Percentiles rank a stretch among this genome's conserved stretches.
Conservation (phyloP, 2,113 vertebrate species). For the Dasyprocta punctata region DNA sequence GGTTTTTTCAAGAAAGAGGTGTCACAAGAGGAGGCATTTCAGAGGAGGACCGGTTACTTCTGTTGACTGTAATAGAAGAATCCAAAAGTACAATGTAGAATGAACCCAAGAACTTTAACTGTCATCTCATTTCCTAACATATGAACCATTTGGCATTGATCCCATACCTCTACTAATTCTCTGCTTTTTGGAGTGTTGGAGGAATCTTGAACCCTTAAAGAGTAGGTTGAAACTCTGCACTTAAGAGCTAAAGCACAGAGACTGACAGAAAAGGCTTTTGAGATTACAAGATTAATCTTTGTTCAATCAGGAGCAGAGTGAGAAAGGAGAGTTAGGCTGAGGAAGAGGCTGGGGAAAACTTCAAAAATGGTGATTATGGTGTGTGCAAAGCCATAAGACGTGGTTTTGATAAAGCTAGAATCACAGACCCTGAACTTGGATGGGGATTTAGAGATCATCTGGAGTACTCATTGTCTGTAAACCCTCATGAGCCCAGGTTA, state of each 20-base stretch:
- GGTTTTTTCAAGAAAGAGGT: neutral
- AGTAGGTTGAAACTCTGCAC: neutral
- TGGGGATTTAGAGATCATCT: neutral
- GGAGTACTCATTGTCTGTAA: neutral
- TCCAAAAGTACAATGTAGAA: neutral
- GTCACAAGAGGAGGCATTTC: neutral
- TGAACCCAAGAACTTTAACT: neutral
- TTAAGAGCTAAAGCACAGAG: neutral
- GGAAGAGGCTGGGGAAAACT: neutral
- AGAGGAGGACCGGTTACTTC: neutral
- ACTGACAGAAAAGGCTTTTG: neutral
- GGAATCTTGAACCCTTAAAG: neutral
- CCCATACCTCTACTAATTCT: neutral
- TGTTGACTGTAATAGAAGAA: neutral
- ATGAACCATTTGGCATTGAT: neutral
- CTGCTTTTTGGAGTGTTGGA: neutral
- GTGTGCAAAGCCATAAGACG: neutral
- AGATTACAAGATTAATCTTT: conserved; percentile 27
- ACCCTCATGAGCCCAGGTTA: neutral
- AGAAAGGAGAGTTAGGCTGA: neutral
- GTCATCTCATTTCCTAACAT: neutral
- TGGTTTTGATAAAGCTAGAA: neutral
- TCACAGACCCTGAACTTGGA: neutral
- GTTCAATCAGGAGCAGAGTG: neutral
- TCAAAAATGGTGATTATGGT: neutral